phyloP scores from a whole-genome alignment of 1,140 invertebrate genomes.

The Drosophila carrolli region DNA sequence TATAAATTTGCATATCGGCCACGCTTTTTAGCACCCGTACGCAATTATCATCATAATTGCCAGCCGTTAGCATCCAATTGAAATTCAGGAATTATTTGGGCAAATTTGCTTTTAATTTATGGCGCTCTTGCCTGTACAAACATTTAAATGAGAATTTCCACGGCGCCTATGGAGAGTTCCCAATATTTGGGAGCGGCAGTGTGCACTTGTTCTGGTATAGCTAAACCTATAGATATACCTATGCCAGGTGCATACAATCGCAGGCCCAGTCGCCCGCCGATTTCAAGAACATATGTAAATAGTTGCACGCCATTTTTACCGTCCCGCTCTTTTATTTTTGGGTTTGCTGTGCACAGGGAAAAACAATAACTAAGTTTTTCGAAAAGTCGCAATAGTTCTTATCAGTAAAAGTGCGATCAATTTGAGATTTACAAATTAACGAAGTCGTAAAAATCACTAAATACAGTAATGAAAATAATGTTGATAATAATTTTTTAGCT shows the following conservation, averaged over 20 bases:
- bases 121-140: slow-evolving; percentile 14
- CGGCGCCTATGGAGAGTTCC: neutral
- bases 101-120: slow-evolving; percentile 55
- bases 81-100: slow-evolving; percentile 54
- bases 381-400: neutral
- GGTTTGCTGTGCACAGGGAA: slow-evolving; percentile 9
- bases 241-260: slow-evolving; percentile 52
- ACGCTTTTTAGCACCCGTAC: slow-evolving; percentile 28
- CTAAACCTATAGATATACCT: slow-evolving; percentile 6
- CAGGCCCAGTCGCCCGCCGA: slow-evolving; percentile 34
- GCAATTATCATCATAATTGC: slow-evolving; percentile 50
- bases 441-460: too few species aligned
- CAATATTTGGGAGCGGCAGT: slow-evolving; percentile 50
- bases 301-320: slow-evolving; percentile 75
- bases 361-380: neutral
- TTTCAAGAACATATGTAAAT: slow-evolving; percentile 81
- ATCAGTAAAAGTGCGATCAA: too few species aligned
- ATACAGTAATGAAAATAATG: too few species aligned
- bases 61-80: slow-evolving; percentile 50
- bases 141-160: slow-evolving; percentile 24
- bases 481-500: too few species aligned
- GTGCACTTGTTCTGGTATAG: slow-evolving; percentile 17
- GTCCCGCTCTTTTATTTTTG: slow-evolving; percentile 23
- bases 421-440: too few species aligned
- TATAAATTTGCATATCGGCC: slow-evolving; percentile 30